phyloP scores from a whole-genome alignment of 2,113 vertebrate genomes.

The Ancistrus triradiatus region DNA sequence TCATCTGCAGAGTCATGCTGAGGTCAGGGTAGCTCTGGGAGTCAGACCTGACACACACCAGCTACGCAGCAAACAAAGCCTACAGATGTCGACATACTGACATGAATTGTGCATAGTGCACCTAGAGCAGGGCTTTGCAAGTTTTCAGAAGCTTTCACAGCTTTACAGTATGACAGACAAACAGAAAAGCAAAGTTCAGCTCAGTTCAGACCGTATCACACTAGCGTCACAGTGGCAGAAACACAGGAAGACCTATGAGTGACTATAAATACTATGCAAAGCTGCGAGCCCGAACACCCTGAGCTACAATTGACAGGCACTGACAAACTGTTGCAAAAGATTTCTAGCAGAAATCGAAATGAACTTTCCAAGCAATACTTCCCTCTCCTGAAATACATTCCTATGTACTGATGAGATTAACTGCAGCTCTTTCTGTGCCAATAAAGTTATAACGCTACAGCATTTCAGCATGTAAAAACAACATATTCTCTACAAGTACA shows the following conservation, averaged over 20 bases:
- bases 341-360: no score
- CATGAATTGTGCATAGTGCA: not conserved
- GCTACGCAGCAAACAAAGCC: not conserved
- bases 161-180: not conserved
- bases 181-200: not conserved
- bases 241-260: no score
- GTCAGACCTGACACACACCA: slow-evolving; percentile 1
- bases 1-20: slow-evolving; percentile 14
- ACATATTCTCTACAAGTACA: no score
- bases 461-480: no score
- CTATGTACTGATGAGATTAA: slow-evolving; percentile 9
- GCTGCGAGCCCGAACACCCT: no score
- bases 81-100: not conserved
- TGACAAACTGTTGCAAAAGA: not conserved
- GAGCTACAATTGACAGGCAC: not conserved
- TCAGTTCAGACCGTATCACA: no score
- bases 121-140: not conserved
- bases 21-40: slow-evolving; percentile 15
- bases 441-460: no score
- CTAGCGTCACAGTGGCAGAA: no score
- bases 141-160: not conserved
- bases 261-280: not conserved
- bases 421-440: slow-evolving; percentile 6
- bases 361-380: slow-evolving; percentile 23
- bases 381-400: slow-evolving; percentile 28